Base-by-base conservation (phyloP, 2,888 invertebrate species). In the Unio pictorum region DNA sequence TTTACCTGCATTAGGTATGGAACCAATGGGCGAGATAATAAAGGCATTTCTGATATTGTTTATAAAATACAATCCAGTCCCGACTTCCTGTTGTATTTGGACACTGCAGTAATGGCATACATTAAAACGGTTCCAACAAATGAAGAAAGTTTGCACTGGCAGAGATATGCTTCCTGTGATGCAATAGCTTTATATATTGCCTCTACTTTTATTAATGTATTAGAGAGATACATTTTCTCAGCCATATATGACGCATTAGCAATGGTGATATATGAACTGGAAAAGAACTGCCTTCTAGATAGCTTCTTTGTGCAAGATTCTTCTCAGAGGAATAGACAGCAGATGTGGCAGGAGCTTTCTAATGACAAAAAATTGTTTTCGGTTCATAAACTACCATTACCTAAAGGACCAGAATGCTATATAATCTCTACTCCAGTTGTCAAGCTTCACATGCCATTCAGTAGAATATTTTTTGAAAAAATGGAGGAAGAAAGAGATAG, bases 351-450 rank as follows among this genome's bases (percentile, higher is more conserved):
- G 61, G 45, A 30, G 3, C 30, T 73, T 26, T 23, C 76, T 15
- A 2, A 34, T 0, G 64, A 72, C 26, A 57, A 64, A 3, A 20
- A 45, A 4, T 59, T 73, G 6, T 70, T 76, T 55, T 34, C 68
- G 6, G 67, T 81, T 23, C n/a, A 55, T 30, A 61, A 73, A 20
- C 56, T 74, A 3, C 74, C 67, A 15, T 65, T 72, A 5, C 71
- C 69, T 20, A 60, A 69, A 26, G 78, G 79, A 28, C 81, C 79
- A n/a, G 81, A 78, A 61, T 74, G 76, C 60, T 81, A 74, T 58
- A 62, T 55, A 7, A 78, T 79, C 59, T 55, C 62, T 8, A 66
- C 70, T 0, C 30, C 68, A 26, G 68, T 69, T 64, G 17, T 74
- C 6, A 17, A 28, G 20, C 58, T 77, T 5, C 67, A 63, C 26